phyloP scores from a whole-genome alignment of 2,888 invertebrate species.

The Callinectes sapidus region DNA sequence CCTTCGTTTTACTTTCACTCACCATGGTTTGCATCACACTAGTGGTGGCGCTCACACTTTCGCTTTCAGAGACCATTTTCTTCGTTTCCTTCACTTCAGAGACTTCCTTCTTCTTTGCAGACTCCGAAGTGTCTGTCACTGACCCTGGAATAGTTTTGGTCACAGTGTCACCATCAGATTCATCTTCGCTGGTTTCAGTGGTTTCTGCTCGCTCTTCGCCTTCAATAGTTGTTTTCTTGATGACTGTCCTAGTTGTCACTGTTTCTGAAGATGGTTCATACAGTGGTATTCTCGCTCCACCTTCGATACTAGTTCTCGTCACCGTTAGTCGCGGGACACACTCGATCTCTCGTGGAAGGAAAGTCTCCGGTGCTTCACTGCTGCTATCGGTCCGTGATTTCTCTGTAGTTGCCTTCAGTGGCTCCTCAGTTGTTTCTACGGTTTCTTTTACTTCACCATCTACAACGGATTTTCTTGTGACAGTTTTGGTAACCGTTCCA shows the following conservation, averaged over 20 bases:
- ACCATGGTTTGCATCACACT: slow-evolving; percentile 40
- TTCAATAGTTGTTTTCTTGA: slow-evolving; percentile 33
- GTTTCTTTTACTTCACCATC: slow-evolving; percentile 52
- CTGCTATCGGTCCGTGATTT: neutral
- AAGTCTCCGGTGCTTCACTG: slow-evolving; percentile 8
- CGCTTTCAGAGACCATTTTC: neutral
- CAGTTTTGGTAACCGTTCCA: slow-evolving; percentile 34
- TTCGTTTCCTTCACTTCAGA: neutral
- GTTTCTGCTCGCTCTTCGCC: slow-evolving; percentile 31
- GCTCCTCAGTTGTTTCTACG: slow-evolving; percentile 51
- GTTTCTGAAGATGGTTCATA: slow-evolving; percentile 38
- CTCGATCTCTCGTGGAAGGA: neutral
- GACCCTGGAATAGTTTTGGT: slow-evolving; percentile 6
- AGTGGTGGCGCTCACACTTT: slow-evolving; percentile 1
- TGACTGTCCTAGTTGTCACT: slow-evolving; percentile 29
- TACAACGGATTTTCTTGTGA: neutral
- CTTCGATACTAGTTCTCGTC: slow-evolving; percentile 37
- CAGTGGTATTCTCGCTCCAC: neutral
- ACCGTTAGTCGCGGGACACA: slow-evolving; percentile 38
- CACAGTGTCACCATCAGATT: slow-evolving; percentile 4
- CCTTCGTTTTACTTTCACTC: slow-evolving; percentile 29
- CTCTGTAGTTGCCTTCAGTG: neutral
- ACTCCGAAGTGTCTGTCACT: neutral
- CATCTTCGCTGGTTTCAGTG: slow-evolving; percentile 34
- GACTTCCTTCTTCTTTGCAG: neutral